phyloP scores from a whole-genome alignment of 2,113 vertebrate genomes.

The Embiotoca jacksoni region DNA sequence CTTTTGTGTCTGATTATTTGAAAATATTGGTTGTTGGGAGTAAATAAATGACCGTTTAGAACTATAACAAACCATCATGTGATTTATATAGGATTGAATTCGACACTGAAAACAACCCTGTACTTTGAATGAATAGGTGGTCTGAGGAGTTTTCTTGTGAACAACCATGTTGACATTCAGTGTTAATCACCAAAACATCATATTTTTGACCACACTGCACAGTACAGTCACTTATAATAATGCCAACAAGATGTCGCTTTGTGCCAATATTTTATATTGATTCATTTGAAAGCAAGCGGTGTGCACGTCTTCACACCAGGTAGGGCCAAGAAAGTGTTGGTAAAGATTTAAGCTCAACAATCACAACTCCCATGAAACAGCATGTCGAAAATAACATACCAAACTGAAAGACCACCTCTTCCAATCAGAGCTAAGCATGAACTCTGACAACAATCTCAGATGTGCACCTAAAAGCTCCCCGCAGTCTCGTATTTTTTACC shows the following conservation, averaged over 20 bases:
- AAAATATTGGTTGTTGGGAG: too few relatives aligned
- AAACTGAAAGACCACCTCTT: background rate
- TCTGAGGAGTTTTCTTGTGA: too few relatives aligned
- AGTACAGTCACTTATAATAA: background rate
- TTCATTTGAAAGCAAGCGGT: background rate
- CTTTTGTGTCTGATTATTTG: too few relatives aligned
- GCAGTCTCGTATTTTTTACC: background rate
- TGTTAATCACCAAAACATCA: too few relatives aligned
- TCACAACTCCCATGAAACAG: background rate
- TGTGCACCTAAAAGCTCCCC: background rate
- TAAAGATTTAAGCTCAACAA: background rate
- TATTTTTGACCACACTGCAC: background rate
- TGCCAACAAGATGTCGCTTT: background rate
- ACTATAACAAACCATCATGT: too few relatives aligned
- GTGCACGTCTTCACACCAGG: background rate
- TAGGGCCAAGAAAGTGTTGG: background rate
- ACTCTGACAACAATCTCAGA: too few relatives aligned
- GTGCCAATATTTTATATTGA: background rate
- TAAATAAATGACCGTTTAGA: too few relatives aligned
- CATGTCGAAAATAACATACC: background rate
- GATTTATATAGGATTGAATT: too few relatives aligned
- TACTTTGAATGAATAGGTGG: too few relatives aligned
- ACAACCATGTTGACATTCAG: too few relatives aligned
- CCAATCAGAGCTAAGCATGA: background rate
- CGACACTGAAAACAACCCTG: too few relatives aligned